Conservation (phyloP, 2,888 invertebrate genomes). For the Drosophila affinis region DNA sequence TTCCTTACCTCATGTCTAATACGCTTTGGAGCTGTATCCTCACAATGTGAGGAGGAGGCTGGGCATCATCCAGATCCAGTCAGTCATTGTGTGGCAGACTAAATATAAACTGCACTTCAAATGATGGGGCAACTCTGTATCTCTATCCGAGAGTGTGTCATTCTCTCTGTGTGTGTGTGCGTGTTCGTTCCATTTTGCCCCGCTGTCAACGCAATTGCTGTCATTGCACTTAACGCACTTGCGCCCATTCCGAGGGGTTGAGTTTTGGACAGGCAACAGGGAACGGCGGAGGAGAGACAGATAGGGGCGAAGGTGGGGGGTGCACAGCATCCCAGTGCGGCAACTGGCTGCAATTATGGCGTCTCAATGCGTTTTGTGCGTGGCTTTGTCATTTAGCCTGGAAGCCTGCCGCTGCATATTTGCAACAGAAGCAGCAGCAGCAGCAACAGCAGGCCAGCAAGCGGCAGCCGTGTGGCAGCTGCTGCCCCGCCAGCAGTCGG, state of each 20-base stretch:
- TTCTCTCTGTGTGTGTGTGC: conserved; percentile 11
- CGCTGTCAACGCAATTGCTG: conserved; percentile 72
- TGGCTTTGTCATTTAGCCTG: conserved; percentile 73
- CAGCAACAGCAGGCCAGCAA: neutral
- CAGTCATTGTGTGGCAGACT: conserved; percentile 57
- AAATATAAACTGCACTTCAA: conserved; percentile 71
- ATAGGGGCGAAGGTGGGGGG: neutral
- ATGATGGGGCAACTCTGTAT: conserved; percentile 37
- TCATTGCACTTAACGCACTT: conserved; percentile 78
- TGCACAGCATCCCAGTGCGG: conserved; percentile 20
- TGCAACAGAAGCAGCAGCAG: conserved; percentile 39
- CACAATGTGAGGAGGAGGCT: conserved; percentile 3
- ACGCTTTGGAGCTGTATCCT: neutral
- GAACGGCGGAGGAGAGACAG: neutral
- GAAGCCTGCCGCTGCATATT: conserved; percentile 61
- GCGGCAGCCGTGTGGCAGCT: conserved; percentile 5
- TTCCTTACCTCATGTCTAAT: neutral
- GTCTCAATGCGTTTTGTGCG: conserved; percentile 76
- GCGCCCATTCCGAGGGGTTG: conserved; percentile 44
- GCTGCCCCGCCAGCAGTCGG: neutral
- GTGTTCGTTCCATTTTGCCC: conserved; percentile 58
- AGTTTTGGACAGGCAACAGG: neutral
- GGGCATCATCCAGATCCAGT: conserved; percentile 19
- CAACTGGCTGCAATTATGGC: conserved; percentile 77
- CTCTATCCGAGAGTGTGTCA: conserved; percentile 17